phyloP scores from a whole-genome alignment of 2,113 vertebrate species.

The Gymnocephalus cernua region DNA sequence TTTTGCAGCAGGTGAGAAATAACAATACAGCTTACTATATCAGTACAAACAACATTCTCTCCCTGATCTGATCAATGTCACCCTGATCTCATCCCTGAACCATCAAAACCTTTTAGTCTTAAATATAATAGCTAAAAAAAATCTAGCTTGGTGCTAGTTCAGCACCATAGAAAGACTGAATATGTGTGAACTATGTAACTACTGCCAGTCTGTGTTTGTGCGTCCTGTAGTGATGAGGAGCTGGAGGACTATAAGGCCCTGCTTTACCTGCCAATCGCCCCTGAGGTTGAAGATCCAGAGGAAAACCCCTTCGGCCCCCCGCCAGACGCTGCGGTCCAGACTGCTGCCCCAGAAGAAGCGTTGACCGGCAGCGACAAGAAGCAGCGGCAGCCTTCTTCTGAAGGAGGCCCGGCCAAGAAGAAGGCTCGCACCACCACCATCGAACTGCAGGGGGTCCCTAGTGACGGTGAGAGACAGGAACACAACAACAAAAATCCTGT shows the following conservation, averaged over 20 bases:
- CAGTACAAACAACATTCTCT: neutral
- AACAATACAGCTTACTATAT: neutral
- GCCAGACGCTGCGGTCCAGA: slow-evolving; percentile 88
- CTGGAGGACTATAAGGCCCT: slow-evolving; percentile 96
- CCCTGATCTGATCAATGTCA: neutral
- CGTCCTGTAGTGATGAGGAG: slow-evolving; percentile 91
- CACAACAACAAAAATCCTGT: neutral
- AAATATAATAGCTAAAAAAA: neutral
- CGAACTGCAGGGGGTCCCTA: slow-evolving; percentile 97
- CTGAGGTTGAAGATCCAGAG: slow-evolving; percentile 98
- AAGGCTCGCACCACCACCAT: slow-evolving; percentile 98
- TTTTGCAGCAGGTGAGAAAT: slow-evolving; percentile 94
- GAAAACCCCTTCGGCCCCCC: slow-evolving; percentile 97
- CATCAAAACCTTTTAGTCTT: neutral
- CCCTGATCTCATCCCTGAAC: neutral
- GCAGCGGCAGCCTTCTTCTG: slow-evolving; percentile 91
- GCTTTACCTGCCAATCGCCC: slow-evolving; percentile 96
- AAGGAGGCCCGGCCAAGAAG: slow-evolving; percentile 95
- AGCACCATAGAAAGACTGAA: neutral
- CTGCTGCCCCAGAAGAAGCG: slow-evolving; percentile 85
- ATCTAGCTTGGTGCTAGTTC: neutral
- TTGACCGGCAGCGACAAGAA: slow-evolving; percentile 87
- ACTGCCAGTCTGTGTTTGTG: slow-evolving; percentile 9
- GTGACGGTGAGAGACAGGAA: slow-evolving; percentile 87
- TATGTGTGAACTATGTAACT: neutral